Conservation (phyloP, 1,140 invertebrate species). For the Apis cerana region DNA sequence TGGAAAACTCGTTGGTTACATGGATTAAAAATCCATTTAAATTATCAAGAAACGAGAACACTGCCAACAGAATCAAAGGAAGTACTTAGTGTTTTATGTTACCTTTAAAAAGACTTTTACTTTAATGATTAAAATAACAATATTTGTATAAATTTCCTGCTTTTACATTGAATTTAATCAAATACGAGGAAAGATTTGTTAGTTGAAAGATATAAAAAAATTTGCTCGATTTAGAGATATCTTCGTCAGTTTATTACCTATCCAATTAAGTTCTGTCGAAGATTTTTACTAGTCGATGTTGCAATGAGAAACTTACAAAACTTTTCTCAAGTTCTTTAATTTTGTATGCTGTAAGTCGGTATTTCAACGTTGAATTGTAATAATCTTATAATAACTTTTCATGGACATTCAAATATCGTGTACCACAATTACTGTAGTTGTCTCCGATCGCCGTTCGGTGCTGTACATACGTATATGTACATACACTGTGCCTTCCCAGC, state of each 20-base stretch:
- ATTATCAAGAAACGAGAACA: constrained; percentile 40
- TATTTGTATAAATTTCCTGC: background rate
- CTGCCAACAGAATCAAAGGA: constrained; percentile 31
- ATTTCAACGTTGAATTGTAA: background rate
- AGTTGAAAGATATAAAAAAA: background rate
- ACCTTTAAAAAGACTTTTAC: constrained; percentile 7
- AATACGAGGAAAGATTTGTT: constrained; percentile 3
- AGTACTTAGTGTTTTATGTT: constrained; percentile 27
- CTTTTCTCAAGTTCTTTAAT: constrained; percentile 2
- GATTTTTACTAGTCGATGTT: background rate
- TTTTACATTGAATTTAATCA: background rate
- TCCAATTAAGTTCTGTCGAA: background rate
- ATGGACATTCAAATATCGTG: constrained; percentile 22
- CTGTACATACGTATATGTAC: constrained; percentile 66
- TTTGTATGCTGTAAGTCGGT: background rate
- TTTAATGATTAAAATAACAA: constrained; percentile 5
- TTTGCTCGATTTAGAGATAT: too few species aligned
- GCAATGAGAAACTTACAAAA: background rate
- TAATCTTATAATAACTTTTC: background rate
- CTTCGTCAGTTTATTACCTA: background rate
- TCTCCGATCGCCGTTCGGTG: constrained; percentile 58
- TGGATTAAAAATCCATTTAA: constrained; percentile 15
- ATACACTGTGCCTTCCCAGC: constrained; percentile 72
- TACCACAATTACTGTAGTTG: constrained; percentile 48
- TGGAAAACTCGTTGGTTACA: background rate